A percentile compares a stretch with the other conserved stretches of the same genome.
Conservation (phyloP, 2,888 invertebrate genomes). For the Drosophila mayaguana region DNA sequence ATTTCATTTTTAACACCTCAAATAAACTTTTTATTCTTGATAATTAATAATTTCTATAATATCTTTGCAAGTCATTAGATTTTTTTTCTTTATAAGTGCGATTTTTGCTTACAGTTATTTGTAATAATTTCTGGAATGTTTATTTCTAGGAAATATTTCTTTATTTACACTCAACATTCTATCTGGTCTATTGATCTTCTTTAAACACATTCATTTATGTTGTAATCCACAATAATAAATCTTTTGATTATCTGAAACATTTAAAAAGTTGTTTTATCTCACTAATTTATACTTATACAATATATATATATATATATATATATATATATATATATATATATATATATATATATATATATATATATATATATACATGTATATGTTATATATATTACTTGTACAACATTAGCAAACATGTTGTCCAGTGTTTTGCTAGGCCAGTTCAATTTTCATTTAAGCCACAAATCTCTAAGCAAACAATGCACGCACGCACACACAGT, state of each 20-base stretch:
- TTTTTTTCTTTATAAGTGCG: too few relatives aligned
- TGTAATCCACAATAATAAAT: not conserved
- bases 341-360: not conserved
- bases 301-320: not conserved
- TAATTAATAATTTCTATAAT: not conserved
- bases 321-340: not conserved
- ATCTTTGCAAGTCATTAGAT: not conserved
- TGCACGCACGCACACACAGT: not conserved
- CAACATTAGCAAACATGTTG: conserved; percentile 4
- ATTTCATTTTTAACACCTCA: too few relatives aligned
- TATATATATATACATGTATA: too few relatives aligned
- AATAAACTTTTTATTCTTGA: not conserved
- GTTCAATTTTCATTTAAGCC: conserved; percentile 25
- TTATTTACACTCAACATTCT: not conserved
- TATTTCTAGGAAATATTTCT: not conserved
- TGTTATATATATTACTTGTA: not conserved
- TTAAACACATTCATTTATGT: not conserved
- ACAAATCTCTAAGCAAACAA: conserved; percentile 49
- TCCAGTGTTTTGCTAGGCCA: conserved; percentile 9
- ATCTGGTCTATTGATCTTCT: not conserved
- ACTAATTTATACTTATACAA: not conserved
- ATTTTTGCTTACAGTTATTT: not conserved
- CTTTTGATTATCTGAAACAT: not conserved
- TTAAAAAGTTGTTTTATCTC: not conserved
- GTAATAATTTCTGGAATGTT: not conserved